A percentile compares a stretch with the other conserved stretches of the same genome.
Conservation (phyloP, 2,888 invertebrate genomes). For the Eupithecia subfuscata region DNA sequence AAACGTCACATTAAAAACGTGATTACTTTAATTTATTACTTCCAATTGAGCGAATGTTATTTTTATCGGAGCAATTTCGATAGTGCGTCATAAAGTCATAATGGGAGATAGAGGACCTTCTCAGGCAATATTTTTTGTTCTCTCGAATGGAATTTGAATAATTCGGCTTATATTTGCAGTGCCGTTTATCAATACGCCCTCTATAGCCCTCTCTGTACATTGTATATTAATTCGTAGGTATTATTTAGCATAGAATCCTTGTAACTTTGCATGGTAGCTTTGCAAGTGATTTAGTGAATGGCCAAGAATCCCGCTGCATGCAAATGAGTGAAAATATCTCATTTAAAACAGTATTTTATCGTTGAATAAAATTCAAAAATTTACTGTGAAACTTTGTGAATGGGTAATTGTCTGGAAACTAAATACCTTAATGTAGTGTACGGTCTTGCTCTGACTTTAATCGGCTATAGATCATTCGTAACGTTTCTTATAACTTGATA, state of each 20-base stretch:
- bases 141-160: constrained; percentile 71
- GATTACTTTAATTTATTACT: constrained; percentile 79
- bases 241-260: constrained; percentile 60
- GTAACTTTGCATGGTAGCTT: constrained; percentile 59
- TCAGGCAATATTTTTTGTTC: constrained; percentile 72
- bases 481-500: neutral
- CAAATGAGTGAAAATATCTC: constrained; percentile 48
- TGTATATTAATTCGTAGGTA: constrained; percentile 56
- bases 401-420: constrained; percentile 42
- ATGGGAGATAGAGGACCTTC: constrained; percentile 72
- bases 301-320: constrained; percentile 44
- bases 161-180: constrained; percentile 70
- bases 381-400: constrained; percentile 36
- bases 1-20: constrained; percentile 67
- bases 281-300: constrained; percentile 56
- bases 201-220: constrained; percentile 44
- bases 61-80: constrained; percentile 79
- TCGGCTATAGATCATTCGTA: constrained; percentile 11
- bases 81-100: constrained; percentile 67
- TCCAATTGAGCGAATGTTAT: constrained; percentile 65
- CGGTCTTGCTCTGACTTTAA: constrained; percentile 28
- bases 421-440: constrained; percentile 26
- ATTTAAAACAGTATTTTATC: constrained; percentile 44
- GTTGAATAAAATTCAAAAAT: constrained; percentile 37
- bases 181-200: constrained; percentile 60